A percentile compares a stretch with the other conserved stretches of the same genome.
These are phyloP conservation scores for Rhabdomys pumilio DNA, from an alignment of 2,797 vertebrate genomes.

Conservation along the genomic window DNA sequence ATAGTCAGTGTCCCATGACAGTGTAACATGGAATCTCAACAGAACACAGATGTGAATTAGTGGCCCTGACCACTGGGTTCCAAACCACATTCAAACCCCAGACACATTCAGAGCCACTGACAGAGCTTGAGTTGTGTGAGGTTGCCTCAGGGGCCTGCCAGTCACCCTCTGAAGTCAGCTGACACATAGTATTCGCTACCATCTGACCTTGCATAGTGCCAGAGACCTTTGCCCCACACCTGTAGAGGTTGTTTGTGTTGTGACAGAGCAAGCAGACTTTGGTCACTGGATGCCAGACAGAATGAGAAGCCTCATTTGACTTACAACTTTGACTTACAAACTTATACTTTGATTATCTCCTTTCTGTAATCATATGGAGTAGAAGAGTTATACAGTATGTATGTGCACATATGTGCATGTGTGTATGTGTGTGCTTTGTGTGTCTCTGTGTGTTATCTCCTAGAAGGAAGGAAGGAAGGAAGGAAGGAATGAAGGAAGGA, in stretches of 20 bases:
- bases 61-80: background rate
- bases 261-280: background rate
- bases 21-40: background rate
- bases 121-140: background rate
- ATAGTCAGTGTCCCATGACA: background rate
- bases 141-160: background rate
- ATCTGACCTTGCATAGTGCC: too few species aligned
- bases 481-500: too few species aligned
- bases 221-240: background rate
- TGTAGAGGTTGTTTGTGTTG: background rate
- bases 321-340: background rate
- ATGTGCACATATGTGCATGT: background rate
- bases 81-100: background rate
- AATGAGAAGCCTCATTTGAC: background rate
- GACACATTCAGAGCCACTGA: background rate
- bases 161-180: background rate
- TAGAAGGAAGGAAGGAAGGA: too few species aligned
- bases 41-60: background rate
- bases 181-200: background rate
- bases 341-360: background rate
- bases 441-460: too few species aligned
- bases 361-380: background rate
- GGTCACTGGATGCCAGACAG: background rate
- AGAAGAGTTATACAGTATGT: background rate
- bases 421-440: fast-evolving